Base-by-base conservation (phyloP, 1,140 invertebrate genomes). In the Hypsibius dujardini region DNA sequence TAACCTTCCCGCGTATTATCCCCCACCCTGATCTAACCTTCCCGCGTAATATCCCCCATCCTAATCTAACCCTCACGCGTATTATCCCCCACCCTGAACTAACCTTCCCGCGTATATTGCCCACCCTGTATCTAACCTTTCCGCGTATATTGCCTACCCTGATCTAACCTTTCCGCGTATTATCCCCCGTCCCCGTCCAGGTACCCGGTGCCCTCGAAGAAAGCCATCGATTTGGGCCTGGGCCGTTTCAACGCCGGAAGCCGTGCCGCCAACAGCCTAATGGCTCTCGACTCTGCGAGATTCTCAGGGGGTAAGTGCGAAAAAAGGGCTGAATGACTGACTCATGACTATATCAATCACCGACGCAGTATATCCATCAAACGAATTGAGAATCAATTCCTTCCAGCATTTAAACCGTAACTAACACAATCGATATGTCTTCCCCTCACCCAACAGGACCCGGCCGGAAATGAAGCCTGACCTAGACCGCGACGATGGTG, bases 221-320 rank as follows among this genome's bases (percentile, higher is more conserved):
- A 67, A 42, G 62, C 62, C 3, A 67, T 67, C 62, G 62, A 67
- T 67, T 42, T 67, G 62, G 62, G 62, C 3, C 42, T 67, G 7
- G 62, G 62, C 7, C 62, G 62, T 3, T 67, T 67, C 42, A 67
- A 42, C 62, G 7, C 62, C 42, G 62, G 62, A 67, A 14, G 7
- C 42, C 62, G 62, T 14, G 42, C 62, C 3, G 62, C 62, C 42
- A 67, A 67, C 42, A 42, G 62, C 42, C 62, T 67, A 42, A 7
- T 67, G 62, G 62, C 62, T 3, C 42, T 67, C 7, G 62, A 67
- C 45, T 67, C 62, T 7, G 62, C 62, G 3, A 7, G 42, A 3
- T 67, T 67, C 62, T 12, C 62, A 14, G 62, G 62, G 45, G 62
- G 62, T 67, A 42, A 67, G 50, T n/a, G n/a, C n/a, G n/a, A n/a